Evolutionary conservation across 2,113 vertebrate genomes (phyloP), one percentile per base, ranked within the genome.

Genomic region (Brachirus orientalis): DNA sequence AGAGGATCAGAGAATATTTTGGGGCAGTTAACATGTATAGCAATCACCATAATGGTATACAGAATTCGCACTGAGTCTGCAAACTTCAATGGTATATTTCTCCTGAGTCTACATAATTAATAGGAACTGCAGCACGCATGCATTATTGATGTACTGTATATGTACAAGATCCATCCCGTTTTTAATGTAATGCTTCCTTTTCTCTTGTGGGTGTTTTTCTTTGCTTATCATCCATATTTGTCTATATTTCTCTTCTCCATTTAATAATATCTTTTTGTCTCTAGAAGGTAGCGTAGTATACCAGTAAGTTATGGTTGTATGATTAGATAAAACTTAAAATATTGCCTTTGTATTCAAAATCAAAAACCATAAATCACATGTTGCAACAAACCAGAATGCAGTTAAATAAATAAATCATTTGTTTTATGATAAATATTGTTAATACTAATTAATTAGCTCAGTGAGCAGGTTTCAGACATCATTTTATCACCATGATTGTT

Each of bases 31-130:
- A 69, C 6, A 50, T 28, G 17, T 40, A 45, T n/a, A 20, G 28
- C 16, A 7, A 20, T 64, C 28, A 12, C 20, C 47, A 3, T 68
- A 67, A 64, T 71, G 52, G 11, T 54, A 47, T 43, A 46, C 35
- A 60, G 17, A 72, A 35, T 73, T 69, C 70, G 8, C 20, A 52
- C 62, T 53, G 65, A 77, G 47, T 79, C 63, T 62, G 76, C 84
- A 86, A 50, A 64, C 36, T 40, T 58, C 46, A 14, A 13, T 22
- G 11, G 37, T 20, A 46, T 56, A 35, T 73, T 50, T 54, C 59
- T 77, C 61, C 41, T 17, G 37, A 50, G 71, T 55, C 52, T 69
- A 16, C 69, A 70, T 75, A 67, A 77, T 77, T 80, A 57, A 81
- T 75, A 18, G 14, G 7, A 56, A 60, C 64, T 52, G 50, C 71